Conservation (phyloP, 2,113 vertebrate species). For the Anolis carolinensis region DNA sequence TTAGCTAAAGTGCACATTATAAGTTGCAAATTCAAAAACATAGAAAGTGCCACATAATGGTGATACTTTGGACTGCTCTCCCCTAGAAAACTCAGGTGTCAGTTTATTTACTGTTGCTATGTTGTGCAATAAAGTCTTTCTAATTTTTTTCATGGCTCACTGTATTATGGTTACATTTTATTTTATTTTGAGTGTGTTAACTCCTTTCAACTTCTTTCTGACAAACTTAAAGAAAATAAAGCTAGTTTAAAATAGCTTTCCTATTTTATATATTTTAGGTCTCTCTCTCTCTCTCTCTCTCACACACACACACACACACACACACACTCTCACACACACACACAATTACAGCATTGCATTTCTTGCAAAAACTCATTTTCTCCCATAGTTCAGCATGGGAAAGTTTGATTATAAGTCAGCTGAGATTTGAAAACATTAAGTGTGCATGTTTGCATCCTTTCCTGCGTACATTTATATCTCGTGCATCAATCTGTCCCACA, state of each 20-base stretch:
- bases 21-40: too few relatives aligned
- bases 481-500: conserved; percentile 25
- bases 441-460: conserved; percentile 49
- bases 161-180: neutral
- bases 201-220: neutral
- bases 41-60: too few relatives aligned
- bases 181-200: neutral
- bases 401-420: conserved; percentile 33
- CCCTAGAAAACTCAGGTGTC: neutral
- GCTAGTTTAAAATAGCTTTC: neutral
- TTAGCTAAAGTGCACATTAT: too few relatives aligned
- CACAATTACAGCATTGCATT: neutral
- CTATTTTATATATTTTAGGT: neutral
- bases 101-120: too few relatives aligned
- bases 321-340: neutral
- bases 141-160: neutral
- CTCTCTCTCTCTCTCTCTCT: too few relatives aligned
- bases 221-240: neutral
- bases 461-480: conserved; percentile 25
- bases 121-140: neutral
- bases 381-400: conserved; percentile 54
- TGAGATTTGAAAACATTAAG: conserved; percentile 43
- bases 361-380: conserved; percentile 20
- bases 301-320: neutral
- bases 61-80: neutral